These are phyloP conservation scores for Dasysyrphus tricinctus DNA, from an alignment of 2,888 invertebrate genomes.

Conservation along the genomic window DNA sequence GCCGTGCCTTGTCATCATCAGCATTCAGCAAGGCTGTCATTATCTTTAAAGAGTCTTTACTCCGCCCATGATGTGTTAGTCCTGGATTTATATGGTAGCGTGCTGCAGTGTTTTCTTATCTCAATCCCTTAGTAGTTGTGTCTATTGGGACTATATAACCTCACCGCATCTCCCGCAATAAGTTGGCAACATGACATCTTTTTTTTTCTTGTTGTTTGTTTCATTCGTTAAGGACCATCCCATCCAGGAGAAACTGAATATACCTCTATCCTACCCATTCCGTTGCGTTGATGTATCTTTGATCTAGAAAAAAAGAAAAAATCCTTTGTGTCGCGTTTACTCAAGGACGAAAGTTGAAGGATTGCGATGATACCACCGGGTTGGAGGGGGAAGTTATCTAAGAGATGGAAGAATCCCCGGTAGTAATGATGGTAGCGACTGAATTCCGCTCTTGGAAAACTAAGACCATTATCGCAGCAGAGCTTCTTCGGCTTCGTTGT, in stretches of 20 bases:
- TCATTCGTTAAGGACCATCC: constrained; percentile 1
- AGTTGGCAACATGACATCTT: constrained; percentile 5
- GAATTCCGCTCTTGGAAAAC: constrained; percentile 33
- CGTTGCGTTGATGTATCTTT: constrained; percentile 38
- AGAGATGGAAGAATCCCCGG: background rate
- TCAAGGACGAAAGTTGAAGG: constrained; percentile 69
- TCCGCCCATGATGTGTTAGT: constrained; percentile 5
- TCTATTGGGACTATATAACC: constrained; percentile 15
- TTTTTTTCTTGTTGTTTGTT: background rate
- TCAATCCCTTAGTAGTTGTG: constrained; percentile 45
- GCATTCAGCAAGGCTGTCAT: constrained; percentile 36
- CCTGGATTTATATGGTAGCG: constrained; percentile 13
- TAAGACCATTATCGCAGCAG: constrained; percentile 30
- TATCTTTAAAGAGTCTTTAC: constrained; percentile 43
- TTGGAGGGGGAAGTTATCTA: background rate
- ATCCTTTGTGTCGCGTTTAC: constrained; percentile 52
- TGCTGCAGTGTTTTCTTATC: constrained; percentile 42
- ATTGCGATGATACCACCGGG: constrained; percentile 10
- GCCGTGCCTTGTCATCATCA: constrained; percentile 62
- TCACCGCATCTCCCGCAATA: constrained; percentile 13
- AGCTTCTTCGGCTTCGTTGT: constrained; percentile 16
- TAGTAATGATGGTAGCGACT: constrained; percentile 49
- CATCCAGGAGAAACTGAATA: constrained; percentile 9
- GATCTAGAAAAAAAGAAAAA: constrained; percentile 52
- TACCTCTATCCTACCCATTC: background rate